Percentiles rank a stretch among this genome's conserved stretches.
Conservation (phyloP, 2,113 vertebrate species). For the Megaceryle maxima region DNA sequence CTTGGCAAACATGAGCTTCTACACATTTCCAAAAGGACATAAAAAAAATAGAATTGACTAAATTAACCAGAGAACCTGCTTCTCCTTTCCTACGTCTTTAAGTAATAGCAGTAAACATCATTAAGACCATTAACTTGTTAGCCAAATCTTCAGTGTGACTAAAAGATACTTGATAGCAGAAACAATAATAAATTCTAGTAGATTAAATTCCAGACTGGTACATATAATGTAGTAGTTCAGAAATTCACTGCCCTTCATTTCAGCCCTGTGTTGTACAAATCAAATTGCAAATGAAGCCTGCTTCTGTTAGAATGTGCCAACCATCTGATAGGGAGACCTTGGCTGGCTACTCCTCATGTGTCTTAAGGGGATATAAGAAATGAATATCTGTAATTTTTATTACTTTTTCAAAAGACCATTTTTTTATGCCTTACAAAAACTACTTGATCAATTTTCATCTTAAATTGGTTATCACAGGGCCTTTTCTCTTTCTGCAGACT, state of each 20-base stretch:
- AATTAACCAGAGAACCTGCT: neutral
- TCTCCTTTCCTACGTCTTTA: neutral
- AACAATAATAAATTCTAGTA: neutral
- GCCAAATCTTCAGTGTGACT: neutral
- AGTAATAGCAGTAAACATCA: neutral
- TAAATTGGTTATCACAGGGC: neutral
- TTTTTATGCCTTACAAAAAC: neutral
- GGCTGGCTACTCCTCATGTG: neutral
- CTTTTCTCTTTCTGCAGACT: neutral
- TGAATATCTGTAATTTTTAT: constrained; percentile 23
- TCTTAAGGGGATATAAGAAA: constrained; percentile 10
- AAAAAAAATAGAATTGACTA: neutral
- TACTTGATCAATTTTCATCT: constrained; percentile 7
- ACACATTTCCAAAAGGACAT: neutral
- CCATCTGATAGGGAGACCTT: constrained; percentile 31
- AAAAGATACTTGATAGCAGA: neutral
- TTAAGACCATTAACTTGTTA: neutral
- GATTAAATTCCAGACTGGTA: neutral
- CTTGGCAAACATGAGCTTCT: neutral
- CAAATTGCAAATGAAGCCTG: neutral
- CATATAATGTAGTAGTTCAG: neutral
- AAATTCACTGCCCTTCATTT: constrained; percentile 23
- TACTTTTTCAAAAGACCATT: neutral
- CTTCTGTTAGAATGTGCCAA: neutral
- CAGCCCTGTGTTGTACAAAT: neutral